phyloP scores from a whole-genome alignment of 2,888 invertebrate genomes.

The Drosophila mettleri region DNA sequence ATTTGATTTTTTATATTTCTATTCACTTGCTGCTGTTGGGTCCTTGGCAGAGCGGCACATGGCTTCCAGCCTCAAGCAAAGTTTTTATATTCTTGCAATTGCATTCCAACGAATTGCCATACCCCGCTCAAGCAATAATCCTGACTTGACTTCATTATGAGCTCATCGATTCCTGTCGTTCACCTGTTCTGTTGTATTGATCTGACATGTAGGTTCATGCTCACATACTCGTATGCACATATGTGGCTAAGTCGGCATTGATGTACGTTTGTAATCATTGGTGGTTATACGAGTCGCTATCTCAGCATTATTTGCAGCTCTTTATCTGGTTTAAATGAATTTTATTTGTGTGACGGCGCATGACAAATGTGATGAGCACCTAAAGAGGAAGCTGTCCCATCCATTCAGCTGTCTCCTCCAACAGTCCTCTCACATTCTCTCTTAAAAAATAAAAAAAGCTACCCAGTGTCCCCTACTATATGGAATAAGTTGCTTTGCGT shows the following conservation, averaged over 20 bases:
- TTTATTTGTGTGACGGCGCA: constrained; percentile 50
- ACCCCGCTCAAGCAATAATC: not conserved
- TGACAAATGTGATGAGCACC: constrained; percentile 61
- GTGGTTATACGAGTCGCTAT: constrained; percentile 20
- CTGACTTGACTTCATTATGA: not conserved
- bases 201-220: not conserved
- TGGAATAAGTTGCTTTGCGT: constrained; percentile 14
- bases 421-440: not conserved
- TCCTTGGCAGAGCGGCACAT: no score
- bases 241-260: no score
- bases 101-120: not conserved
- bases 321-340: constrained; percentile 53
- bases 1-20: no score
- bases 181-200: constrained; percentile 9
- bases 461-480: constrained; percentile 1
- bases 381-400: constrained; percentile 49
- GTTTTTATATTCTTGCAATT: not conserved
- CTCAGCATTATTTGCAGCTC: constrained; percentile 21
- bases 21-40: no score
- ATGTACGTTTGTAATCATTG: constrained; percentile 23
- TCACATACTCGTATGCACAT: not conserved
- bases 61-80: no score
- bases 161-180: constrained; percentile 16
- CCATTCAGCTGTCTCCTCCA: constrained; percentile 17
- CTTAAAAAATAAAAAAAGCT: not conserved